phyloP scores from a whole-genome alignment of 2,888 invertebrate species.

The Dione juno region DNA sequence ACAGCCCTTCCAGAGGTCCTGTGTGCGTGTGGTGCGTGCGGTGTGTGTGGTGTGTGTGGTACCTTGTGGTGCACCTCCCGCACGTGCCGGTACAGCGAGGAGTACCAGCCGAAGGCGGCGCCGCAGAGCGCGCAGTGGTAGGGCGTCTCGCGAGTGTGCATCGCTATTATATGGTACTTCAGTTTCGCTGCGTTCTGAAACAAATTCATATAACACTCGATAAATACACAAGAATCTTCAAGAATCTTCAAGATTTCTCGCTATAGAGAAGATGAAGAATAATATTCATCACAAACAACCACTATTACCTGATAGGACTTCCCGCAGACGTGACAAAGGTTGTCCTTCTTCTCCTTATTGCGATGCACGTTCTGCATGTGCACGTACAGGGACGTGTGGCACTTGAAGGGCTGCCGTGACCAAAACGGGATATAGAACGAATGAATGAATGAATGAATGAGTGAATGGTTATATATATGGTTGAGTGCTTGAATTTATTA shows the following conservation, averaged over 20 bases:
- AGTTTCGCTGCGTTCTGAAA: slow-evolving; percentile 71
- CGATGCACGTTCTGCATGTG: slow-evolving; percentile 73
- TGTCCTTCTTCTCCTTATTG: slow-evolving; percentile 66
- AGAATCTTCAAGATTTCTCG: no score
- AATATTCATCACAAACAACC: no score
- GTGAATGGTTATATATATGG: no score
- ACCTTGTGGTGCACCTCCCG: slow-evolving; percentile 76
- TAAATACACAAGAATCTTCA: no score
- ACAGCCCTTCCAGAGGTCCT: no score
- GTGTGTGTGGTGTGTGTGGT: not conserved
- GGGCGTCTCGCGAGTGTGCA: slow-evolving; percentile 74
- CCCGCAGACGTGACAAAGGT: slow-evolving; percentile 77
- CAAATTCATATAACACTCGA: no score
- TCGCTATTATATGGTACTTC: slow-evolving; percentile 75
- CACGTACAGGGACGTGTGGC: slow-evolving; percentile 75
- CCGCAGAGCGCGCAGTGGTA: slow-evolving; percentile 67
- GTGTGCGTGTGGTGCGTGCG: not conserved
- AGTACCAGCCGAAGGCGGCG: slow-evolving; percentile 77
- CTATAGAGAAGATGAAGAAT: no score
- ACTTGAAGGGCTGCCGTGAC: slow-evolving; percentile 71
- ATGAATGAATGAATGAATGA: not conserved
- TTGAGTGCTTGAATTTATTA: no score
- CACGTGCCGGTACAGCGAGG: slow-evolving; percentile 72
- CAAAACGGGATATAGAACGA: not conserved
- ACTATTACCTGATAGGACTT: slow-evolving; percentile 68